These are phyloP conservation scores for Subacronicta megacephala DNA, from an alignment of 2,888 invertebrate species.

Conservation along the genomic window DNA sequence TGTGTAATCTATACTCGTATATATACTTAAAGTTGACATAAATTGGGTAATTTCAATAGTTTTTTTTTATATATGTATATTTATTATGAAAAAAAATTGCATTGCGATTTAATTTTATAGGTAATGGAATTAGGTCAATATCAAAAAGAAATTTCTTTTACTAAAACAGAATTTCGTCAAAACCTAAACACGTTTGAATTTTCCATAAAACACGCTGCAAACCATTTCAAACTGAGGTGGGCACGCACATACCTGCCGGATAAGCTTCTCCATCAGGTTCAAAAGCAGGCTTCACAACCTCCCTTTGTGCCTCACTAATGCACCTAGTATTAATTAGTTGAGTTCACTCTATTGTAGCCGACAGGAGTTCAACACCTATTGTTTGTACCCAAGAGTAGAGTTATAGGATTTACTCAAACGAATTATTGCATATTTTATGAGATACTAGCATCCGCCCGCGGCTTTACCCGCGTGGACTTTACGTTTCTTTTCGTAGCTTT, in stretches of 20 bases:
- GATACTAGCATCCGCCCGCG: no score
- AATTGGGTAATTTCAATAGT: no score
- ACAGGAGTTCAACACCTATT: slow-evolving; percentile 23
- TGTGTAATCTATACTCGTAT: no score
- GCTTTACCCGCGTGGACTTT: no score
- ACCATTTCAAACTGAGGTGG: slow-evolving; percentile 9
- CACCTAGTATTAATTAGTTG: slow-evolving; percentile 40
- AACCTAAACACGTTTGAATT: slow-evolving; percentile 20
- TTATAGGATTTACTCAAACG: not conserved
- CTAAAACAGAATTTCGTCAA: slow-evolving; percentile 27
- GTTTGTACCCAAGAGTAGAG: slow-evolving; percentile 4
- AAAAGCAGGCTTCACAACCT: slow-evolving; percentile 25
- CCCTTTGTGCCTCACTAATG: slow-evolving; percentile 42
- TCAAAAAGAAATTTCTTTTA: slow-evolving; percentile 19
- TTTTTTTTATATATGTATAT: no score
- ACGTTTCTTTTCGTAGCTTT: no score
- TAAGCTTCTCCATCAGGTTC: slow-evolving; percentile 43
- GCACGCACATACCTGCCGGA: slow-evolving; percentile 6
- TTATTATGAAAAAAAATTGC: no score
- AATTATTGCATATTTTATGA: not conserved
- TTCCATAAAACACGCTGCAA: slow-evolving; percentile 12
- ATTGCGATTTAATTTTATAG: no score
- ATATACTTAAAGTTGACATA: no score
- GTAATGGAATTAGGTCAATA: no score
- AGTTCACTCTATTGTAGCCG: slow-evolving; percentile 22